Conservation (phyloP, 2,888 invertebrate species). For the Brachycybe producta region DNA sequence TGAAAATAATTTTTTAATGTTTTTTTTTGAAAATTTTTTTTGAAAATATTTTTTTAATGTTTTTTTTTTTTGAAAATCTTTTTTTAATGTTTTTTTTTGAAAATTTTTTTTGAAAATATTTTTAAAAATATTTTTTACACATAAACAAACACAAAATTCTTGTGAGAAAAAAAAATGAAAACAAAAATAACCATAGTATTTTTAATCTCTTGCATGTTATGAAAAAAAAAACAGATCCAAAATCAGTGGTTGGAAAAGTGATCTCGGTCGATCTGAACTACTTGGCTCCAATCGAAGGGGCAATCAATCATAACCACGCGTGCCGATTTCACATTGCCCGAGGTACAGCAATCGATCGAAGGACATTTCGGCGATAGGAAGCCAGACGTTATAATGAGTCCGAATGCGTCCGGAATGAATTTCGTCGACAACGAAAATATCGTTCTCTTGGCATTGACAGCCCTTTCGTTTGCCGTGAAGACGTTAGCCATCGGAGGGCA, state of each 20-base stretch:
- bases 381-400: conserved; percentile 30
- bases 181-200: no score
- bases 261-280: conserved; percentile 11
- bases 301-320: conserved; percentile 5
- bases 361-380: conserved; percentile 2
- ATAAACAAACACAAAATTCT: no score
- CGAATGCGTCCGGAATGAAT: conserved; percentile 28
- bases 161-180: no score
- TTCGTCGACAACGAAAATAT: conserved; percentile 26
- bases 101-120: no score
- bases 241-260: conserved; percentile 2
- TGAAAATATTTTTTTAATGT: no score
- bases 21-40: no score
- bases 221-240: no score
- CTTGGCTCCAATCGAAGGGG: conserved; percentile 10
- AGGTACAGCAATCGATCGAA: background rate
- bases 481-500: conserved; percentile 13
- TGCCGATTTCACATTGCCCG: conserved; percentile 1
- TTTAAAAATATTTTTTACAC: no score
- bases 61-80: no score
- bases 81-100: no score
- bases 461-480: conserved; percentile 23
- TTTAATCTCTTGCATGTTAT: no score
- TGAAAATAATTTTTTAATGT: no score
- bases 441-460: conserved; percentile 24